These are phyloP conservation scores for Oreochromis aureus DNA, from an alignment of 2,113 vertebrate species.

Conservation along the genomic window DNA sequence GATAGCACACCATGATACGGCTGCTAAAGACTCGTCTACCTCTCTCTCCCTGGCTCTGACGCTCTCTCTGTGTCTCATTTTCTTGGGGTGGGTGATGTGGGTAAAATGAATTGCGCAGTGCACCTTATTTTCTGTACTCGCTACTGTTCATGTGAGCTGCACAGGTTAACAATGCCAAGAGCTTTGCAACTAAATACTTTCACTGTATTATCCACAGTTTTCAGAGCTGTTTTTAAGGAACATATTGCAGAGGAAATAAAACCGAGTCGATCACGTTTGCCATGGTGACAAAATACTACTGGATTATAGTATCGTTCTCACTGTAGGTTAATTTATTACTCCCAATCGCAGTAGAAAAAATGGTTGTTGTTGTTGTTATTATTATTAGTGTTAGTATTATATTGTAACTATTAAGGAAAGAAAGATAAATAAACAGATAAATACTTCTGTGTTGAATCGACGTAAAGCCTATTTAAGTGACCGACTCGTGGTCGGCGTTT, in stretches of 20 bases:
- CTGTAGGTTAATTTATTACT: not conserved
- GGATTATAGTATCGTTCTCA: not conserved
- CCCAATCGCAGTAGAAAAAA: not conserved
- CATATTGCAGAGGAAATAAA: not conserved
- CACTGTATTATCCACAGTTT: not conserved
- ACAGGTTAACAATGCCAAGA: not conserved
- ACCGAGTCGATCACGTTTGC: not conserved
- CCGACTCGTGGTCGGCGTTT: not conserved
- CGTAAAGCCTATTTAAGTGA: not conserved
- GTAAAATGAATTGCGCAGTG: not conserved
- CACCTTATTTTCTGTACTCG: not conserved
- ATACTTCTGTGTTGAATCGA: not conserved
- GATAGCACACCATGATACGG: conserved; percentile 72
- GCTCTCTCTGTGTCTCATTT: not conserved
- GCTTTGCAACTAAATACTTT: not conserved
- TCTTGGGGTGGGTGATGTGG: conserved; percentile 31
- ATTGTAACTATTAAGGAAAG: not conserved
- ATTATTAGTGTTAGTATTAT: not conserved
- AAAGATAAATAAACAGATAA: not conserved
- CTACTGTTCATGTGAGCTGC: not conserved
- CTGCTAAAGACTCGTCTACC: conserved; percentile 70
- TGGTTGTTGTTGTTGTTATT: not conserved
- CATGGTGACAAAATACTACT: not conserved
- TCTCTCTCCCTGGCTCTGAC: conserved; percentile 63
- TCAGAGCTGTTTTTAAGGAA: not conserved